A percentile compares a stretch with the other conserved stretches of the same genome.
Conservation (phyloP, 23 tunicate species). For the Pegea sp. region DNA sequence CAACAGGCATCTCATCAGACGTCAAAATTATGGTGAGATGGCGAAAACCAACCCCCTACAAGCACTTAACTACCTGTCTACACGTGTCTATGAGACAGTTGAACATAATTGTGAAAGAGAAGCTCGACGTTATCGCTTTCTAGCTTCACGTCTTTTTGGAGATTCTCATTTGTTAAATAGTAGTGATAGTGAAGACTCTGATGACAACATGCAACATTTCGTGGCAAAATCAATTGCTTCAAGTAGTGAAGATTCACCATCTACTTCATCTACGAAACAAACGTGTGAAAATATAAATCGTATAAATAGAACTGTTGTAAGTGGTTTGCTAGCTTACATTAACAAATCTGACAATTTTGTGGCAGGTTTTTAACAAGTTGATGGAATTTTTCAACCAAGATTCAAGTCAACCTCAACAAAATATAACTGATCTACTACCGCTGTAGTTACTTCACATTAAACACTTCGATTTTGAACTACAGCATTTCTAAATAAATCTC, state of each 20-base stretch:
- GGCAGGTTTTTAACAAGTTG: not conserved
- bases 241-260: not conserved
- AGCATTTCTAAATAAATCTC: no score
- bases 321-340: no score
- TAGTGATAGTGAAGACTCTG: not conserved
- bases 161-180: conserved; percentile 13
- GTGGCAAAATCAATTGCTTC: not conserved
- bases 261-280: not conserved
- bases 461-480: no score
- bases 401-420: not conserved
- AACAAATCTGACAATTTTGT: conserved; percentile 2
- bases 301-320: not conserved
- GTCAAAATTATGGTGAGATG: conserved; percentile 22
- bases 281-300: no score
- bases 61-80: conserved; percentile 31
- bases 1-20: conserved; percentile 21
- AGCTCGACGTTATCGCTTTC: conserved; percentile 19
- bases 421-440: not conserved
- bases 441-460: no score
- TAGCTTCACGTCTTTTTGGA: conserved; percentile 44
- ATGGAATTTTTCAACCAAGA: not conserved
- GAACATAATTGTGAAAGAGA: conserved; percentile 12
- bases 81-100: conserved; percentile 23
- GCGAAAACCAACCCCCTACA: conserved; percentile 14
- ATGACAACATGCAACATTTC: conserved; percentile 4